Conservation (phyloP, 2,888 invertebrate species). For the Latheticus oryzae region DNA sequence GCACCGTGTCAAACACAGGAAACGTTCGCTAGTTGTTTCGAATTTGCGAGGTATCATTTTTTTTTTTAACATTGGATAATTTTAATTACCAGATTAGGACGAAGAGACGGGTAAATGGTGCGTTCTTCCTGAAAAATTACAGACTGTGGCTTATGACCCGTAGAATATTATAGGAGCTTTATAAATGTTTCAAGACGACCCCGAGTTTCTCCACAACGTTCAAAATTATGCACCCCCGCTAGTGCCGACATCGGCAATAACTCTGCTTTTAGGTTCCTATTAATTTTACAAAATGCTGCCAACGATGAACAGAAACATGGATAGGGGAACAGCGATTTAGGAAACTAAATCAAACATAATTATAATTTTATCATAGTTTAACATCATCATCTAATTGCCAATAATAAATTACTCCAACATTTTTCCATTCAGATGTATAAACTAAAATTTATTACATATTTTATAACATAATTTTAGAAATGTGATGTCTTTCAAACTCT, state of each 20-base stretch:
- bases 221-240: conserved; percentile 26
- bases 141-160: conserved; percentile 15
- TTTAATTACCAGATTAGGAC: conserved; percentile 25
- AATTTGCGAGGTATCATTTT: conserved; percentile 11
- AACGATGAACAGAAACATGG: too few species aligned
- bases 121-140: conserved; percentile 29
- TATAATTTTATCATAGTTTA: too few species aligned
- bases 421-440: conserved; percentile 6
- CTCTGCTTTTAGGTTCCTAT: conserved; percentile 8
- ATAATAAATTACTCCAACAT: too few species aligned
- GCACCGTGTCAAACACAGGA: conserved; percentile 30
- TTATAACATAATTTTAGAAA: conserved; percentile 13
- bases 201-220: conserved; percentile 7
- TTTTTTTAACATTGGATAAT: conserved; percentile 14
- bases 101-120: conserved; percentile 6
- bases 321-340: too few species aligned
- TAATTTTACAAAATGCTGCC: too few species aligned
- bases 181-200: conserved; percentile 19
- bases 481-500: conserved; percentile 3
- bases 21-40: conserved; percentile 22
- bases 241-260: conserved; percentile 10
- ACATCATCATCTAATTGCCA: background rate
- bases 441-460: conserved; percentile 2
- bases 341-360: too few species aligned
- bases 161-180: conserved; percentile 23